Base-by-base conservation (phyloP, 2,113 vertebrate species). In the Ascaphus truei region DNA sequence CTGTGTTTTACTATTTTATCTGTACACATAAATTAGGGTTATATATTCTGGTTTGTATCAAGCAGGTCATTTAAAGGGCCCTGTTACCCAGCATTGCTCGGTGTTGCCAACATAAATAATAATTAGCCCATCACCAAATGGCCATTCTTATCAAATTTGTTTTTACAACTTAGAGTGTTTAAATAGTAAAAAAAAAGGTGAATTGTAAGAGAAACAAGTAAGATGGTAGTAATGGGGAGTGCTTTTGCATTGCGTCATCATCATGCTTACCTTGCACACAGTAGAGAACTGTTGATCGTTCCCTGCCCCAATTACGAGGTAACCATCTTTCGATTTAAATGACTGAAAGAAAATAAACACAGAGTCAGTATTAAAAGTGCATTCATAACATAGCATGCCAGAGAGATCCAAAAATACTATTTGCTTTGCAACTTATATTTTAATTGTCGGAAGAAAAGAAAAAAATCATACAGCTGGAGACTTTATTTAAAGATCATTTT, bases 271-370 rank as follows among this genome's bases (percentile, higher is more conserved):
- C 86, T 93, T 89, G 81, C 96, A 98, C 37, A 96, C 77, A 62
- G 77, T 86, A 71, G 88, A 76, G 81, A 96, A 99, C 75, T 98
- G 95, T 22, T 86, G 85, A 73, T 99, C 82, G 55, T 95, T 99
- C 73, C 92, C 95, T 66, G 95, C 91, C 72, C 91, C 96, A 18
- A 98, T 86, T 30, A 98, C 86, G 0, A 99, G 33, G 80, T 94
- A 92, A 60, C 92, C 92, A 36, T 99, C 94, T 80, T 85, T 89
- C 65, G 94, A 96, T 76, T 79, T 91, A 83, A 98, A 99, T 55
- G 90, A 93, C 95, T 98, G 79, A 48, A 78, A 83, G 60, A 84
- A 80, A 4, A 84, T 57, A 75, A 50, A 68, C 20, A 0, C 51
- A 27, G 51, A 51, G n/a, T 78, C 13, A 63, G 23, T 25, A 20